Evolutionary conservation across 1,140 invertebrate species (phyloP), one percentile per base, ranked within the genome.

Genomic region (Philaenus spumarius): DNA sequence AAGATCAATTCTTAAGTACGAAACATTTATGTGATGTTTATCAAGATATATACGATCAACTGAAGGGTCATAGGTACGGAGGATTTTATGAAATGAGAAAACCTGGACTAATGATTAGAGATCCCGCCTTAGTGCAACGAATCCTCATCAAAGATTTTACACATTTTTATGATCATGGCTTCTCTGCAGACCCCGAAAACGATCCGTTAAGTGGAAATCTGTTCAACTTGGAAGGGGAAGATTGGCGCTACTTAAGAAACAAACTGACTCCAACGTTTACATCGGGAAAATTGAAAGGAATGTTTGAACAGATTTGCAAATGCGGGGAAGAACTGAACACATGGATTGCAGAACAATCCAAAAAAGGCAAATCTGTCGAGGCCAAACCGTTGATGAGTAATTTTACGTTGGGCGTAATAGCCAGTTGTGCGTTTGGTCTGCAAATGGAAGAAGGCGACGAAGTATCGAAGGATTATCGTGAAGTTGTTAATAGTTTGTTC

Each of bases 201-300:
- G 80, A 82, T 61, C 71, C 75, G 2, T 43, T 84, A 0, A 73
- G 74, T n/a, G 73, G 75, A 4, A 76, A 80, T 59, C 64, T 84
- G 26, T 76, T 82, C 59, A 71, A 69, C 1, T 58, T 78, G n/a
- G 62, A 62, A 14, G 72, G 71, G 0, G 68, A 75, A 15, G 63
- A 74, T 59, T 83, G 80, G 82, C 74, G 71, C 45, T 69, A 66
- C 30, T 51, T 83, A 0, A 68, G 80, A 26, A 61, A 67, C 0
- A 78, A 79, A 54, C 54, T 83, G 2, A 75, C 75, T 0, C 80
- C 81, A 0, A 74, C 77, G 3, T 83, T 83, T 60, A 78, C 78
- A 0, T 72, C 79, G 0, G 75, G 73, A 2, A 82, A 81, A 67
- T 68, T 83, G 9, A 82, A 79, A 63, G 64, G 62, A 0, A 81